Evolutionary conservation across 2,888 invertebrate species (phyloP), one percentile per base, ranked within the genome.

Genomic region (Yponomeuta plumbellus): DNA sequence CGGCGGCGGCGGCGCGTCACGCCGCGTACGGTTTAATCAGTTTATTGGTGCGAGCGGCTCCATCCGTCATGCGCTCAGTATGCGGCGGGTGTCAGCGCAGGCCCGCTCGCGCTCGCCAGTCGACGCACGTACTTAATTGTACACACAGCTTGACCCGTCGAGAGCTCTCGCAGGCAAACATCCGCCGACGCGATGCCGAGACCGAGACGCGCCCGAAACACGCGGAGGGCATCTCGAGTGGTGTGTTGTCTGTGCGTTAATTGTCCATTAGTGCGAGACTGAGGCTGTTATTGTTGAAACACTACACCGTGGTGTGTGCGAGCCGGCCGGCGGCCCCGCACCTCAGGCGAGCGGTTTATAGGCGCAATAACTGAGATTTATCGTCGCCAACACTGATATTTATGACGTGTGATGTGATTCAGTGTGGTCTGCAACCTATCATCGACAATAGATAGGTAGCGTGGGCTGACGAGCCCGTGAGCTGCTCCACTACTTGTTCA

Each of bases 61-160:
- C 57, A 61, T 63, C 63, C 63, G 8, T 63, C 63, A 61, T 52
- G 44, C 44, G 44, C 17, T 52, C 44, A 52, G 44, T 52, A 52
- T 52, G 44, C 44, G 44, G 44, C 13, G 44, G 8, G 44, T 52
- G 44, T 52, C 44, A 52, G 44, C 17, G 17, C 44, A 13, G 44
- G 17, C 34, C 34, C 8, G 44, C 44, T 17, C 44, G 44, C 34
- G 34, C 44, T 52, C 44, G 44, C 44, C 44, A 52, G 44, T 52
- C 44, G 44, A 22, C 67, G 66, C 69, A 69, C 68, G 68, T 69
- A 44, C 68, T 67, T 69, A 67, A 69, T 67, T 69, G 69, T 64
- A n/a, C 52, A 44, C 64, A 61, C 52, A 44, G 17, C 59, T 56
- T 22, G 52, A 66, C 66, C 61, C 44, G 40, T 56, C 40, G 44